These are phyloP conservation scores for Leptopilina drosophilae DNA, from an alignment of 2,888 invertebrate genomes.

Conservation along the genomic window DNA sequence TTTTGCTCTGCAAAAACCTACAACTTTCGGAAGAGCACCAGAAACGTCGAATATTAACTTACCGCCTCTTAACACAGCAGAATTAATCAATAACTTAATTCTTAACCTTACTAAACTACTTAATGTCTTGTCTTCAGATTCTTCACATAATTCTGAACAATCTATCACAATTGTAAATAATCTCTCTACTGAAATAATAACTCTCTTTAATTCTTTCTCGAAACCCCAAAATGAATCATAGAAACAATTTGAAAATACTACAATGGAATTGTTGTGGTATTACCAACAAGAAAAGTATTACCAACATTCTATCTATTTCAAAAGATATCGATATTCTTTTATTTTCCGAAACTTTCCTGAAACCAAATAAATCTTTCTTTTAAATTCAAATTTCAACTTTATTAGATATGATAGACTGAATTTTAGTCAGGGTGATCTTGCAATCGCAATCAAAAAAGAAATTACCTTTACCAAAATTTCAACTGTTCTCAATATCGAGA, in stretches of 20 bases:
- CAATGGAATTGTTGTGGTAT: conserved; percentile 5
- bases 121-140: not conserved
- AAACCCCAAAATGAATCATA: not conserved
- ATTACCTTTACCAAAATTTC: not conserved
- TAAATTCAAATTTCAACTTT: not conserved
- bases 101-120: not conserved
- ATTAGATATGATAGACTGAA: not conserved
- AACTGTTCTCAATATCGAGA: not conserved
- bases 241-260: not conserved
- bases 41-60: not conserved
- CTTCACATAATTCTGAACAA: not conserved
- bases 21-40: not conserved
- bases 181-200: conserved; percentile 14
- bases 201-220: not conserved
- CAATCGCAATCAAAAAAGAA: not conserved
- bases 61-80: not conserved
- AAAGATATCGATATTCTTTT: not conserved
- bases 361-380: not conserved
- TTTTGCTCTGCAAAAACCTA: not conserved
- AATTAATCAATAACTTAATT: not conserved
- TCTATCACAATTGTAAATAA: not conserved
- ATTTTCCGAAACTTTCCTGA: not conserved
- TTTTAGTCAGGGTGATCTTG: not conserved
- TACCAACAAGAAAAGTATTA: not conserved
- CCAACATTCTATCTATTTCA: not conserved